Conservation (phyloP, 2,113 vertebrate genomes). For the Xyrauchen texanus region DNA sequence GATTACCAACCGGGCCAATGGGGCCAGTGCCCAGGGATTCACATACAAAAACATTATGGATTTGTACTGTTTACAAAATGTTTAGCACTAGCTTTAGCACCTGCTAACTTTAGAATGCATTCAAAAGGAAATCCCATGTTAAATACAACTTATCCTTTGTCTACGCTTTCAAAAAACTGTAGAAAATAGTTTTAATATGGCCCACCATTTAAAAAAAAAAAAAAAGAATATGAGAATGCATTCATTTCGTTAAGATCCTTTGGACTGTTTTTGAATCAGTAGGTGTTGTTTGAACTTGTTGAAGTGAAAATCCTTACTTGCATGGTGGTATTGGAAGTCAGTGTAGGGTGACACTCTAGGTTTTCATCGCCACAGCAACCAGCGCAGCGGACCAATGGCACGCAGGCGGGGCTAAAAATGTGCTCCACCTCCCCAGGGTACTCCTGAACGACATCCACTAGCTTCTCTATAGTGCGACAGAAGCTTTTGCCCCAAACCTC, state of each 20-base stretch:
- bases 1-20: too few relatives aligned
- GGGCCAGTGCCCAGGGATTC: too few relatives aligned
- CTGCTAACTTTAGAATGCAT: too few relatives aligned
- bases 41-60: too few relatives aligned
- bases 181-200: too few relatives aligned
- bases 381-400: constrained; percentile 86
- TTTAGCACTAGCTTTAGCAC: too few relatives aligned
- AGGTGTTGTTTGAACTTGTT: not conserved
- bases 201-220: too few relatives aligned
- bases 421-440: constrained; percentile 88
- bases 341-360: constrained; percentile 82
- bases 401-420: constrained; percentile 90
- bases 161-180: too few relatives aligned
- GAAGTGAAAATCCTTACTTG: constrained; percentile 74
- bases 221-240: not conserved
- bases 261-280: not conserved
- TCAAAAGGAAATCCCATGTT: too few relatives aligned
- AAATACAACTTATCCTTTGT: too few relatives aligned
- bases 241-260: not conserved
- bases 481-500: constrained; percentile 93
- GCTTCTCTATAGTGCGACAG: constrained; percentile 87
- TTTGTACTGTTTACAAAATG: too few relatives aligned
- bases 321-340: constrained; percentile 84
- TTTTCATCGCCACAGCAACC: constrained; percentile 92
- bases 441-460: constrained; percentile 86